phyloP scores from a whole-genome alignment of 2,888 invertebrate species.

The Chaitophorus viminalis region DNA sequence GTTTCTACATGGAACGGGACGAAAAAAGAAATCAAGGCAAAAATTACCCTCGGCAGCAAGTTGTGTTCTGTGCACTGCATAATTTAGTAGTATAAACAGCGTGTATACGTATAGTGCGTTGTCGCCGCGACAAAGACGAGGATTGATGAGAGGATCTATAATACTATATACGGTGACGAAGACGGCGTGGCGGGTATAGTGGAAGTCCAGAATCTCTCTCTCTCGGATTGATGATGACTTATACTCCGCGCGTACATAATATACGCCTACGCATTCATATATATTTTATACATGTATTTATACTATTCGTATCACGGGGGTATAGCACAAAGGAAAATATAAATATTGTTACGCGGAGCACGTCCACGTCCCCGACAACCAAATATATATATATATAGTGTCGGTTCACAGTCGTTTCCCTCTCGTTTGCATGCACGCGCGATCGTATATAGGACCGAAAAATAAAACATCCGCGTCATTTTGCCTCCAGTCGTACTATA shows the following conservation, averaged over 20 bases:
- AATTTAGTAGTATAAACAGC: slow-evolving; percentile 30
- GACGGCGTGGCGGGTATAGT: not conserved
- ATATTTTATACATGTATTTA: not conserved
- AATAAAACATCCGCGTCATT: not conserved
- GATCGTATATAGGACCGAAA: not conserved
- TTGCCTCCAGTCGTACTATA: not conserved
- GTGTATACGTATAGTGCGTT: not conserved
- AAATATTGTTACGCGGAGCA: slow-evolving; percentile 56
- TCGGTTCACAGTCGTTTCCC: slow-evolving; percentile 10
- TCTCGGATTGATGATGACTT: slow-evolving; percentile 43
- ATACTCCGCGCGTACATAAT: not conserved
- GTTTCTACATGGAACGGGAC: not conserved
- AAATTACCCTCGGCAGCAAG: slow-evolving; percentile 6
- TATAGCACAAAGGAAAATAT: slow-evolving; percentile 17
- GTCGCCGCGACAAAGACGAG: slow-evolving; percentile 12
- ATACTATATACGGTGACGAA: not conserved
- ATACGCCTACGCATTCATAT: not conserved
- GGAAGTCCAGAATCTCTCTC: slow-evolving; percentile 23
- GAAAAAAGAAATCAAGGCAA: slow-evolving; percentile 1
- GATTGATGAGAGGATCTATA: slow-evolving; percentile 42
- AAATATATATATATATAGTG: too few species aligned
- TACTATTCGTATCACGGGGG: not conserved
- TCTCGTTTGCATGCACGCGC: slow-evolving; percentile 8
- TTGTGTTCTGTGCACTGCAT: slow-evolving; percentile 24
- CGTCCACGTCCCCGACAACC: slow-evolving; percentile 11